Evolutionary conservation across 64 coral and sea anemone species (phyloP).

Genomic region (Montipora efflorescens): DNA sequence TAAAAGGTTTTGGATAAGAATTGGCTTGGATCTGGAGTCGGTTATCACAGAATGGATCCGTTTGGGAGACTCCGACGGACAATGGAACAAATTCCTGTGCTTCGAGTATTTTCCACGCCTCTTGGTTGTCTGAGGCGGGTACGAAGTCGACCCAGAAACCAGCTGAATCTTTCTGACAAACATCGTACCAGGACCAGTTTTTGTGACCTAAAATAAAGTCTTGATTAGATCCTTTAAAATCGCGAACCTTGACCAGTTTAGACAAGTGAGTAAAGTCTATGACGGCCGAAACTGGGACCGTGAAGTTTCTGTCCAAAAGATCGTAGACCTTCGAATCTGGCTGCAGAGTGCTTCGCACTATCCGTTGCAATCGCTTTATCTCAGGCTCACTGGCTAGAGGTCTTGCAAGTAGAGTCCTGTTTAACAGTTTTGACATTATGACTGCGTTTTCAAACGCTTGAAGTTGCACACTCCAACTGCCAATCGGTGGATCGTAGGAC

Average conservation of each 20-base stretch:
- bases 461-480: conserved; percentile 87
- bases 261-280: conserved; percentile 62
- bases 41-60: conserved; percentile 62
- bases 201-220: conserved; percentile 47
- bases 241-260: conserved; percentile 33
- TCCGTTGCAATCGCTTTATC: conserved; percentile 41
- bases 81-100: conserved; percentile 60
- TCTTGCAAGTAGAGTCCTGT: conserved; percentile 77
- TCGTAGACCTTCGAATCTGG: conserved; percentile 49
- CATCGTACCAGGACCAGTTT: conserved; percentile 66
- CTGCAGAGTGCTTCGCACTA: conserved; percentile 32
- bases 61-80: neutral
- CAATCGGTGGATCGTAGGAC: conserved; percentile 85
- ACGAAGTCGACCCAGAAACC: conserved; percentile 93
- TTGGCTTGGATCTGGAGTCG: conserved; percentile 55
- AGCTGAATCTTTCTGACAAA: conserved; percentile 65
- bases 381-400: conserved; percentile 80
- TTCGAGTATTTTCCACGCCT: conserved; percentile 78
- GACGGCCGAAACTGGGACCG: conserved; percentile 81
- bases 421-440: conserved; percentile 76
- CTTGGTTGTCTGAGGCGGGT: conserved; percentile 61
- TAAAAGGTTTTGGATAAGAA: conserved; percentile 37
- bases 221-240: conserved; percentile 26
- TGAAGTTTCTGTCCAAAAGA: conserved; percentile 61
- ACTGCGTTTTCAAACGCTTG: conserved; percentile 89